A percentile compares a stretch with the other conserved stretches of the same genome.
These are phyloP conservation scores for Amiota mariae DNA, from an alignment of 2,888 invertebrate species.

Conservation along the genomic window DNA sequence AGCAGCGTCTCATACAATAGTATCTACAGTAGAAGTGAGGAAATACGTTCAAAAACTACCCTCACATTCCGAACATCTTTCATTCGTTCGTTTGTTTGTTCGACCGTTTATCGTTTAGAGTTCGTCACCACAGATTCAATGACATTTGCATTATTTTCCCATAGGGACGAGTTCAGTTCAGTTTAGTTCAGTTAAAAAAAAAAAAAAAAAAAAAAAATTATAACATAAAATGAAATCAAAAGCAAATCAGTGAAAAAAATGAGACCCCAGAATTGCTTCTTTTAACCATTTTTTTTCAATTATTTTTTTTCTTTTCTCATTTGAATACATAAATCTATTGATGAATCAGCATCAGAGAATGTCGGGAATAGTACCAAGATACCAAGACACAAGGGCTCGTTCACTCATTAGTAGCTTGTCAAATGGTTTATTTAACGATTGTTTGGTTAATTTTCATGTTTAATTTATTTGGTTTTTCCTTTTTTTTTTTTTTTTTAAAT, in stretches of 20 bases:
- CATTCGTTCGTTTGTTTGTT: too few relatives aligned
- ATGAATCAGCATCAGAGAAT: background rate
- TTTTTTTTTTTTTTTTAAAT: background rate
- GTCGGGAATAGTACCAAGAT: conserved; percentile 15
- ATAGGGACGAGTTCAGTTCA: conserved; percentile 16
- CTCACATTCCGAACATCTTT: too few relatives aligned
- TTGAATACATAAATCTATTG: conserved; percentile 4
- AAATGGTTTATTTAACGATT: conserved; percentile 34
- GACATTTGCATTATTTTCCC: conserved; percentile 27
- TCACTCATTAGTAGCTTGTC: conserved; percentile 44
- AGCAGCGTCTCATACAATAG: background rate
- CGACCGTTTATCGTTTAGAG: background rate
- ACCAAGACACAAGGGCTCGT: conserved; percentile 12
- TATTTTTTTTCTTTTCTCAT: conserved; percentile 3
- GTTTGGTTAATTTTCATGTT: conserved; percentile 34
- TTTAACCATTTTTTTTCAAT: conserved; percentile 32
- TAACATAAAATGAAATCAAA: conserved; percentile 30
- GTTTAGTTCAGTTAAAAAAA: background rate
- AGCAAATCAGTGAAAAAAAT: conserved; percentile 31
- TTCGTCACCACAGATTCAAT: background rate
- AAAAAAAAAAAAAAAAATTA: background rate
- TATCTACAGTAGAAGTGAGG: too few relatives aligned
- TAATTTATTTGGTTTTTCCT: conserved; percentile 30
- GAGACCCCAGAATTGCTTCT: conserved; percentile 33
- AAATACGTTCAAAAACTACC: too few relatives aligned